Evolutionary conservation across 2,888 invertebrate genomes (phyloP).

Genomic region (Dynastes tityus): DNA sequence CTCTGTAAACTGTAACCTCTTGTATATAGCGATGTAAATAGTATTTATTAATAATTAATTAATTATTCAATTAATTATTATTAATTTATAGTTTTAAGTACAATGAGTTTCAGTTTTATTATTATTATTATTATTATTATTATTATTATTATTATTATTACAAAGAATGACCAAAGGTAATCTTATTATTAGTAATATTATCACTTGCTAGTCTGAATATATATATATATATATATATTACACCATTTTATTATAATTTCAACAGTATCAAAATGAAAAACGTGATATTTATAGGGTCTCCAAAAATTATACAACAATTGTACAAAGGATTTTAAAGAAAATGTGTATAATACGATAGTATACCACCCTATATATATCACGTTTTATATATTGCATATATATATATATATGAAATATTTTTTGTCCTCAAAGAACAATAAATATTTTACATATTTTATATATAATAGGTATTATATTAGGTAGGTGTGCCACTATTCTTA

Average conservation of each 20-base stretch:
- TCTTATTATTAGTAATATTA: conserved; percentile 21
- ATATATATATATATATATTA: not conserved
- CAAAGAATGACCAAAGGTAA: conserved; percentile 40
- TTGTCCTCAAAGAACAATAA: not conserved
- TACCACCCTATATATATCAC: not conserved
- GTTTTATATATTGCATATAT: not conserved
- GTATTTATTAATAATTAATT: conserved; percentile 54
- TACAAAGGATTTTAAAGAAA: not conserved
- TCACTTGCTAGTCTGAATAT: conserved; percentile 49
- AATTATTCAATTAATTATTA: conserved; percentile 59
- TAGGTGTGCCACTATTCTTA: conserved; percentile 65
- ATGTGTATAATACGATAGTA: not conserved
- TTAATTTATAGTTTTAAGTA: conserved; percentile 60
- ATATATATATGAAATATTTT: not conserved
- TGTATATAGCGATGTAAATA: conserved; percentile 55
- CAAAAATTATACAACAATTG: not conserved
- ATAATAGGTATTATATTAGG: conserved; percentile 62
- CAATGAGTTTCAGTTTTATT: conserved; percentile 44
- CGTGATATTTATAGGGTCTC: conserved; percentile 4
- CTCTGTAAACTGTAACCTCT: conserved; percentile 69
- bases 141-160: conserved; percentile 54
- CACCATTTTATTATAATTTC: conserved; percentile 9
- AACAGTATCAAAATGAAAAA: not conserved
- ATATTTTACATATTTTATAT: conserved; percentile 12
- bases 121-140: conserved; percentile 34